Evolutionary conservation across 2,888 invertebrate species (phyloP).

Genomic region (Lycophotia porphyrea): DNA sequence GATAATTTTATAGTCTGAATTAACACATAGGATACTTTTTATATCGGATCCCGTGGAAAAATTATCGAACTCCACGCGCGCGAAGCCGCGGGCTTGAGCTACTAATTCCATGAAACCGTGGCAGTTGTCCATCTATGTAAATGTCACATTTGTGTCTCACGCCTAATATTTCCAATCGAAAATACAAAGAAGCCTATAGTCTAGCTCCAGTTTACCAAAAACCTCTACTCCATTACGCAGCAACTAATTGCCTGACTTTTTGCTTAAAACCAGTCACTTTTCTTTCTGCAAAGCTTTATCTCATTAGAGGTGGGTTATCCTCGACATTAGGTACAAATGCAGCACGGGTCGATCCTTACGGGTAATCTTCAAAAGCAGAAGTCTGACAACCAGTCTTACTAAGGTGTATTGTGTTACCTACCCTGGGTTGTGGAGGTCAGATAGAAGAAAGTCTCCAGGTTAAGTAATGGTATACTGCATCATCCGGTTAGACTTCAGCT

Average conservation of each 20-base stretch:
- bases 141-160: no score
- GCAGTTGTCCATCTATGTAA: no score
- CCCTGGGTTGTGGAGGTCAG: not conserved
- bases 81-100: no score
- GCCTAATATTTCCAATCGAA: no score
- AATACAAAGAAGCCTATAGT: no score
- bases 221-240: not conserved
- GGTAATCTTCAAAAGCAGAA: not conserved
- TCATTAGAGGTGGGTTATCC: not conserved
- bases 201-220: not conserved
- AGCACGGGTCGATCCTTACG: fast-evolving
- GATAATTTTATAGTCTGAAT: no score
- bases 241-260: not conserved
- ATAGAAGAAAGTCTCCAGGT: not conserved
- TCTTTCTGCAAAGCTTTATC: not conserved
- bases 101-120: not conserved
- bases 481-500: not conserved
- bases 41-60: no score
- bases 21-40: no score
- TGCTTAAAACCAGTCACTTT: not conserved
- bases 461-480: not conserved
- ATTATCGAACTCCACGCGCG: no score
- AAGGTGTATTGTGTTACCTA: not conserved
- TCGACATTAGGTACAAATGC: not conserved
- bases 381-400: not conserved